Base-by-base conservation (phyloP, 2,113 vertebrate genomes). In the Chaetura pelagica region DNA sequence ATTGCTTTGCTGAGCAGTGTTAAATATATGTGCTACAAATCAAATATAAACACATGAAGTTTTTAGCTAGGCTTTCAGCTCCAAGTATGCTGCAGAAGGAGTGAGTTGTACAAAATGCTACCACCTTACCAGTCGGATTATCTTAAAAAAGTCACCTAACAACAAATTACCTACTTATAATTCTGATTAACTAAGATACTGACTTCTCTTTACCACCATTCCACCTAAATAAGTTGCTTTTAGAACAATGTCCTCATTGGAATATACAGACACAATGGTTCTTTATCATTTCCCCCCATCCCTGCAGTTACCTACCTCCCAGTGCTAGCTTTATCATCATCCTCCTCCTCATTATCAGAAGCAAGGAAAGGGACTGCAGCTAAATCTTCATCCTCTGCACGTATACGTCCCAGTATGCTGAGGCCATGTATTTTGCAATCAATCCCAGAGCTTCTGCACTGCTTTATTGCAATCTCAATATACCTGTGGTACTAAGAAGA, bases 291-390 rank as follows among this genome's bases (percentile, higher is more conserved):
- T 64, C 3, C 10, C 17, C 16, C 7, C 2, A 2, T 12, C n/a
- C n/a, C 26, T 55, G 9, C 9, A 69, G 49, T 64, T 59, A 54
- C 97, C 61, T 74, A 99, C 99, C 99, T 99, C 58, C 99, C 99
- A n/a, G 98, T 98, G n/a, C 97, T 97, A 15, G 98, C 97, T 97
- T 99, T 99, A 62, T 99, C 99, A 3, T 99, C 99, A 2, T 99
- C 99, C n/a, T 99, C 99, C 88, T 99, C 99, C 85, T 99, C 99
- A 18, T 99, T 99, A 97, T 99, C 99, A 3, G 99, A 99, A 3
- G 99, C 99, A 86, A 99, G 96, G 95, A 99, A 99, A 87, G 99
- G 99, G 18, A 99, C 99, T 0, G 99, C 98, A 42, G 99, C 99
- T 96, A 99, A 88, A 93, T 99, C 99, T 94, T 99, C 99, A 61